Evolutionary conservation across 2,113 vertebrate species (phyloP), one percentile per base, ranked within the genome.

Genomic region (Xyliphius kryptos): DNA sequence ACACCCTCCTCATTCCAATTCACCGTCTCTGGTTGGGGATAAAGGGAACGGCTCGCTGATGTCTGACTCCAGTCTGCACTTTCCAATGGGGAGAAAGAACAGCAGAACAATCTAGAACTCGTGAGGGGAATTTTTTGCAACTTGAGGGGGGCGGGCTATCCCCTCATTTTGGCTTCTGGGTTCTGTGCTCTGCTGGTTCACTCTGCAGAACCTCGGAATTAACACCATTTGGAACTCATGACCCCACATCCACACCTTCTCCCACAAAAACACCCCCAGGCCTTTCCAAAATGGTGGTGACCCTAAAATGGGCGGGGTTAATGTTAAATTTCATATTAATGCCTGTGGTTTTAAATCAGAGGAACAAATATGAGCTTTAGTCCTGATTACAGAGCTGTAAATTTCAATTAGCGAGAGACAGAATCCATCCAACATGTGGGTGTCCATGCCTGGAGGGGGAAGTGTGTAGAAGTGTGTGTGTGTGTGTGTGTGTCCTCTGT

Each of bases 61-160:
- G 83, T 86, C 82, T 87, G 85, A 88, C 82, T 83, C 70, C 69
- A 79, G 66, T 48, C 63, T 50, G 73, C 79, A 77, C 80, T 81
- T 82, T 78, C 76, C 80, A 71, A 83, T 86, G 81, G 83, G 80
- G n/a, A n/a, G n/a, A n/a, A n/a, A n/a, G n/a, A n/a, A n/a, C n/a
- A n/a, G 74, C 74, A 74, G 79, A 79, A 87, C 85, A 85, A 86
- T 86, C 79, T 80, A 75, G 77, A 86, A 83, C 83, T 82, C 85
- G 81, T 83, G 77, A 71, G 68, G 72, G 81, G 81, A 81, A 81
- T 82, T 84, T 85, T 22, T 12, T 48, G 49, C 15, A 32, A 16
- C 76, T 72, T 78, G 69, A 71, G 67, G 68, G 71, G 73, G 60
- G 36, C 20, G 32, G 55, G 36, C 43, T n/a, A n/a, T 41, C 12